Evolutionary conservation across 2,113 vertebrate species (phyloP), one percentile per base, ranked within the genome.

Genomic region (Epinephelus lanceolatus): DNA sequence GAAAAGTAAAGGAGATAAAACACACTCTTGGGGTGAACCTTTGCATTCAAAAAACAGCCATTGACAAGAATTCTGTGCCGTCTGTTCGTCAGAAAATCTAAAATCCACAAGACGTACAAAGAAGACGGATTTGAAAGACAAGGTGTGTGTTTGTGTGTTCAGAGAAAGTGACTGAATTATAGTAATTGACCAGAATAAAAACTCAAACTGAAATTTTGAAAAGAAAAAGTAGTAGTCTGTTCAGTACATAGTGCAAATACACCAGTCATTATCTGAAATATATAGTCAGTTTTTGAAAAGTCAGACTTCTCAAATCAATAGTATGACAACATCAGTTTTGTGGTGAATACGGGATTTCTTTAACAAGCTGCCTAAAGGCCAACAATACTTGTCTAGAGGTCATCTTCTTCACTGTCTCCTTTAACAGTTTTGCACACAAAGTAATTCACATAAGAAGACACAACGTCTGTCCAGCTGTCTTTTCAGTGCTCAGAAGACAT

Each of bases 1-100:
- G 73, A 75, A 71, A 77, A 86, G 72, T 65, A 13, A 80, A 77
- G 51, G 40, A 71, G 65, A 67, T 45, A 49, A 73, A 77, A 67
- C 59, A 4, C 27, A 25, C 52, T 70, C 47, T 40, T n/a, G 37
- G 21, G 57, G 18, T 61, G 63, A 61, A 71, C 10, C 11, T 1
- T 6, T 51, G 33, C 19, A 71, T 60, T 71, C 8, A 70, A 53
- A 61, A 68, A 69, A 45, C 40, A 67, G 37, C 60, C 49, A 71
- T 12, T 56, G 56, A 71, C 17, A 56, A 67, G 55, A 71, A 55
- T 55, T 68, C 10, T 65, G 63, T 11, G 45, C 70, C 42, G 33
- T 61, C 33, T 30, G 12, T 30, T 19, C 17, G 13, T 51, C n/a
- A 42, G 3, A 66, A 66, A n/a, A 71, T 62, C 45, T 75, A 18